Evolutionary conservation across 2,113 vertebrate genomes (phyloP), one percentile per base, ranked within the genome.

Genomic region (Callipepla squamata): DNA sequence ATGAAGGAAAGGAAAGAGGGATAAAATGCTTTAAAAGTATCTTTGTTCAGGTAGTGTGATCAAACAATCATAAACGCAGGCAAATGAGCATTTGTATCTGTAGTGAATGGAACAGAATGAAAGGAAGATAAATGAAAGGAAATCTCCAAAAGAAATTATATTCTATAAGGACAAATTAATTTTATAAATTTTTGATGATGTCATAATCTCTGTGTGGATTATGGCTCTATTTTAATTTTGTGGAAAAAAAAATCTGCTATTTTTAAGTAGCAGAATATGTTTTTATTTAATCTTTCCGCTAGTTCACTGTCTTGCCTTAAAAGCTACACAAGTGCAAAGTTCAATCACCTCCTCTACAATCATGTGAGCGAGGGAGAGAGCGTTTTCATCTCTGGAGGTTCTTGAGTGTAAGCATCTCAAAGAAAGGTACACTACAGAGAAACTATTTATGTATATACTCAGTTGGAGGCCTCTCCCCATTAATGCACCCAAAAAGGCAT

Each of bases 401-500:
- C 45, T 28, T 73, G 70, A 85, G 26, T 48, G 6, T 25, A 73
- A 79, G 38, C 21, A 58, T 73, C 74, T 90, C 78, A 85, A 50
- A 82, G 11, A 65, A 90, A 44, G n/a, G 61, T 44, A 59, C 47
- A 68, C 19, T 13, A 34, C 65, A 93, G 53, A 83, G 42, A 79
- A 91, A 73, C 58, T 84, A 26, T 47, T 94, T 88, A 86, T 79
- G 50, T 67, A 59, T 80, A 38, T 55, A 50, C 67, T 80, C 89
- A 87, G 74, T 85, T 89, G 89, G 66, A 85, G 45, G 19, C 89
- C 50, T 76, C 70, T 94, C 36, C 62, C 69, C 50, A 34, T 91
- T 89, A 85, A 59, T 34, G 44, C 21, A 73, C 34, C 63, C 87
- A 87, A 92, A 92, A 51, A 94, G 80, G 67, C 66, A 81, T n/a